A percentile compares a stretch with the other conserved stretches of the same genome.
Conservation (phyloP, 1,140 invertebrate genomes). For the Dinothrombium tinctorium region DNA sequence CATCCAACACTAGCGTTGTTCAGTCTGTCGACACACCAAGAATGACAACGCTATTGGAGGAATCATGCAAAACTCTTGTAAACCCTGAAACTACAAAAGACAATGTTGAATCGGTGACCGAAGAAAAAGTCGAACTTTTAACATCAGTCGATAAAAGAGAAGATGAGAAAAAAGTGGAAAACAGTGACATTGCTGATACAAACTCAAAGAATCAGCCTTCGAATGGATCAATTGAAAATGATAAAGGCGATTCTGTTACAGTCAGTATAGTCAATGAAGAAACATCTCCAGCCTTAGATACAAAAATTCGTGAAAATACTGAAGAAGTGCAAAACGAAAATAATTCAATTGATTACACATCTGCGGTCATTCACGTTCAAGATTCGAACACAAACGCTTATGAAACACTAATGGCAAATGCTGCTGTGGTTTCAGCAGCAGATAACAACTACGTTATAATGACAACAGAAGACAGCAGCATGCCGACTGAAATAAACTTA, state of each 20-base stretch:
- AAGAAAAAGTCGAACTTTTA: neutral
- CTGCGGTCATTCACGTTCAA: constrained; percentile 6
- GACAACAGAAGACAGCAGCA: neutral
- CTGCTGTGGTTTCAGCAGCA: neutral
- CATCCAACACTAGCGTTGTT: constrained; percentile 2
- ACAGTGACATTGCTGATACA: neutral
- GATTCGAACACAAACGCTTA: neutral
- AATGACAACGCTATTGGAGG: neutral
- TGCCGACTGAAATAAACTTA: constrained; percentile 5
- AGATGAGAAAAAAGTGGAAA: neutral
- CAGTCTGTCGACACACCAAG: constrained; percentile 4
- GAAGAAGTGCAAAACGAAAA: no score
- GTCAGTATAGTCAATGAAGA: no score
- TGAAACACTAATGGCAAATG: neutral
- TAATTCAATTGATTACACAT: neutral
- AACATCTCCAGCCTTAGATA: no score
- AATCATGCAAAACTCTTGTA: neutral
- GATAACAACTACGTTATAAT: constrained; percentile 8
- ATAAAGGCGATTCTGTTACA: no score
- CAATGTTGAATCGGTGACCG: neutral
- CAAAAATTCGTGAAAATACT: no score
- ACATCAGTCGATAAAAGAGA: neutral
- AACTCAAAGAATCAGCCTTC: no score
- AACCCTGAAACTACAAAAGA: neutral
- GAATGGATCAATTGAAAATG: no score